Evolutionary conservation across 1,140 invertebrate genomes (phyloP).

Genomic region (Drosophila sproati): DNA sequence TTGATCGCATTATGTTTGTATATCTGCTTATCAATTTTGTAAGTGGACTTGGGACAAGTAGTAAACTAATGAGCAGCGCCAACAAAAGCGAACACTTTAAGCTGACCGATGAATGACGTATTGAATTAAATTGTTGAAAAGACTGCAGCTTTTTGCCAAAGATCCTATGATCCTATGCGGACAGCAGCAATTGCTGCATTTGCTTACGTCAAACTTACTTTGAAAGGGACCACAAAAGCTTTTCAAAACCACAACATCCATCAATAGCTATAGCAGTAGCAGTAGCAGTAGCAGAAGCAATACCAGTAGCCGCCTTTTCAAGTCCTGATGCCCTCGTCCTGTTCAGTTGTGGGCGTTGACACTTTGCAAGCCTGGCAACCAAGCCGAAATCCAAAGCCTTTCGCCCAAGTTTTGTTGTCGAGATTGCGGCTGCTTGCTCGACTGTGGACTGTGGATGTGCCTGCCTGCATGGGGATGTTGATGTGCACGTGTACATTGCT

Average conservation of each 20-base stretch:
- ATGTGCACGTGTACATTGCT: slow-evolving; percentile 5
- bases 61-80: neutral
- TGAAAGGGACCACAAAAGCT: slow-evolving; percentile 9
- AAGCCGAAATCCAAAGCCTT: slow-evolving; percentile 17
- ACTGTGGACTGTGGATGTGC: neutral
- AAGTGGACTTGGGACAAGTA: neutral
- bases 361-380: slow-evolving; percentile 21
- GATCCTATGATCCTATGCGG: no score
- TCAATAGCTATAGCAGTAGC: neutral
- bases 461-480: neutral
- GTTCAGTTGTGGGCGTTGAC: slow-evolving; percentile 22
- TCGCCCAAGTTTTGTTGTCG: slow-evolving; percentile 32
- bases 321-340: slow-evolving; percentile 18
- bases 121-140: neutral
- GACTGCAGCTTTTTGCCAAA: neutral
- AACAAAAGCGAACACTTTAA: neutral
- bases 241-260: slow-evolving; percentile 1
- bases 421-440: slow-evolving; percentile 9
- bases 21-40: neutral
- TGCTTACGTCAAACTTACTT: slow-evolving; percentile 16
- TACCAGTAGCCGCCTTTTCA: slow-evolving; percentile 9
- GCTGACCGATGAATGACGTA: neutral
- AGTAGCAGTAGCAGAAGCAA: neutral
- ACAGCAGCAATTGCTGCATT: no score
- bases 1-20: neutral